A percentile compares a stretch with the other conserved stretches of the same genome.
Conservation (phyloP, 2,888 invertebrate genomes). For the Epirrhoe alternata region DNA sequence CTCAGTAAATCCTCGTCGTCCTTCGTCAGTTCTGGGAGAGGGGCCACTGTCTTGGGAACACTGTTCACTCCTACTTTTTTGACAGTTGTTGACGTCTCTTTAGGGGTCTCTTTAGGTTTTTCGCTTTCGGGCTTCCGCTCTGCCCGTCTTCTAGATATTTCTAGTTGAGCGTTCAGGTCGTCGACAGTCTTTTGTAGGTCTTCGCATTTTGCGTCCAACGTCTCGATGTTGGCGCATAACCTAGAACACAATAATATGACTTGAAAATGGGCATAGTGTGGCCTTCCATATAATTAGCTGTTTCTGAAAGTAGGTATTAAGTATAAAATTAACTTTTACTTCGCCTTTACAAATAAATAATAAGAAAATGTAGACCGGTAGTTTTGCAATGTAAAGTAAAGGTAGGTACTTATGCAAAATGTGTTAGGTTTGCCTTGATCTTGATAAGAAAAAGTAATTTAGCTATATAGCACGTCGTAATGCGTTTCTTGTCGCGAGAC, state of each 20-base stretch:
- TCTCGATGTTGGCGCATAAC: constrained; percentile 90
- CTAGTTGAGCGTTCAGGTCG: constrained; percentile 87
- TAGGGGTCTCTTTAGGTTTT: constrained; percentile 75
- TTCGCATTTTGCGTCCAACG: constrained; percentile 92
- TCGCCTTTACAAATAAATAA: no score
- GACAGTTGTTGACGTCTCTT: constrained; percentile 54
- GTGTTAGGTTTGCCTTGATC: constrained; percentile 32
- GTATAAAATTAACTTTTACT: no score
- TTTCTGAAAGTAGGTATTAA: no score
- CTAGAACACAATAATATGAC: constrained; percentile 66
- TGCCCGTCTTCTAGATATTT: constrained; percentile 85
- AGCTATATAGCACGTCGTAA: constrained; percentile 14
- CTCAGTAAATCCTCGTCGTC: constrained; percentile 82
- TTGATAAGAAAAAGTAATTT: constrained; percentile 40
- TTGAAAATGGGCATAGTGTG: not conserved
- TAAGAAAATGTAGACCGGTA: not conserved
- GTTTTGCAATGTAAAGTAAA: constrained; percentile 25
- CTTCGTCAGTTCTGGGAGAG: constrained; percentile 81
- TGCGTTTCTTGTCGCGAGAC: constrained; percentile 22
- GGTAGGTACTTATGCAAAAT: constrained; percentile 13
- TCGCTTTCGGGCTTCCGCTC: constrained; percentile 80
- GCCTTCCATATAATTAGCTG: not conserved
- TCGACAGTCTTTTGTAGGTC: constrained; percentile 93
- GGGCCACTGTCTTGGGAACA: constrained; percentile 70
- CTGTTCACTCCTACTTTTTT: constrained; percentile 62